Percentiles rank a stretch among this genome's conserved stretches.
Conservation (phyloP, 2,888 invertebrate species). For the Gasteruption jaculator region DNA sequence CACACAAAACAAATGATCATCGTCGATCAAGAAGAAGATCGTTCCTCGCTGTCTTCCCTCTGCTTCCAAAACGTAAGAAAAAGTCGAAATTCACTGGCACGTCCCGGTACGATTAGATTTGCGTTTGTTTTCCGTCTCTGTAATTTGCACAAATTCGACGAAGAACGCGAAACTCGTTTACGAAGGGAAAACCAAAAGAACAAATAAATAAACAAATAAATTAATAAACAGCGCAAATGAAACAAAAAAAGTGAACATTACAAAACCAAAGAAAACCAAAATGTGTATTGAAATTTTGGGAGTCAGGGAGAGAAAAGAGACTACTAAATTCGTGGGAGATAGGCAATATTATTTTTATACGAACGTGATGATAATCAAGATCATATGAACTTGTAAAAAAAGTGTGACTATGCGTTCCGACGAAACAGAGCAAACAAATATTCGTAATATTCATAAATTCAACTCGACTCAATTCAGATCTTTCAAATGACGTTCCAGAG, state of each 20-base stretch:
- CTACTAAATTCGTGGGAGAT: too few relatives aligned
- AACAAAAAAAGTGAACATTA: constrained; percentile 5
- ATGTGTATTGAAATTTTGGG: constrained; percentile 13
- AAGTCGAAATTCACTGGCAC: too few relatives aligned
- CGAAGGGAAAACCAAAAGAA: not conserved
- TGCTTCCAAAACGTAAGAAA: too few relatives aligned
- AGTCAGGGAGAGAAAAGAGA: too few relatives aligned
- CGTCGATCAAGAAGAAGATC: too few relatives aligned
- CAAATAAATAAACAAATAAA: constrained; percentile 1
- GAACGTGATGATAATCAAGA: constrained; percentile 39
- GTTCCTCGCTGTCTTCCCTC: too few relatives aligned
- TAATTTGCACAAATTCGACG: too few relatives aligned
- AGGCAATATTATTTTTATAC: constrained; percentile 44
- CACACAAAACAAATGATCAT: too few relatives aligned
- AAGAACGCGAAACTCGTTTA: too few relatives aligned
- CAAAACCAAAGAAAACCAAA: constrained; percentile 5
- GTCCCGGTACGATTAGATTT: too few relatives aligned
- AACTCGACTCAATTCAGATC: not conserved
- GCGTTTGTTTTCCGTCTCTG: too few relatives aligned
- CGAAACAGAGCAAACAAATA: not conserved
- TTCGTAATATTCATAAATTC: not conserved
- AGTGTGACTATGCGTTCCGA: constrained; percentile 6
- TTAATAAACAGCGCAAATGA: constrained; percentile 12
- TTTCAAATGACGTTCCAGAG: not conserved
- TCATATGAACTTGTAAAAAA: constrained; percentile 21